Percentiles rank a stretch among this genome's conserved stretches.
phyloP scores from a whole-genome alignment of 2,797 vertebrate species.

The Xiphophorus birchmanni region DNA sequence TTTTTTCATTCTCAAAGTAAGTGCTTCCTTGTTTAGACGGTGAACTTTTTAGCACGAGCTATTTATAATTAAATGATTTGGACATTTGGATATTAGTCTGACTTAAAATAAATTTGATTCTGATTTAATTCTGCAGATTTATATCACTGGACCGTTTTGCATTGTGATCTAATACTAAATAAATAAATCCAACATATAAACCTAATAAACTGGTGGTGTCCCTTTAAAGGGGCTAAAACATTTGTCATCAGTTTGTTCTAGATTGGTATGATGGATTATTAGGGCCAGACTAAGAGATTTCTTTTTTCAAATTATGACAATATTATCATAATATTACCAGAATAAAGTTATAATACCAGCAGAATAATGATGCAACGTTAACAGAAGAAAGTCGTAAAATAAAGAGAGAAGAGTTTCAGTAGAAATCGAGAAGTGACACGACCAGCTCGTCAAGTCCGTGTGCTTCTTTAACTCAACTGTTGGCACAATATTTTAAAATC shows the following conservation, averaged over 20 bases:
- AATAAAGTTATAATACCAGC: too few relatives aligned
- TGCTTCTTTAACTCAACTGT: not conserved
- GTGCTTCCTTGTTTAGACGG: too few relatives aligned
- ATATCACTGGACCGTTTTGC: not conserved
- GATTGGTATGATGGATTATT: too few relatives aligned
- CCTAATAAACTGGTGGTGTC: not conserved
- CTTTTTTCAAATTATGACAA: too few relatives aligned
- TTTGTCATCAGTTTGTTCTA: not conserved
- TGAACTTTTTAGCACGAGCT: not conserved
- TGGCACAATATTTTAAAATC: not conserved
- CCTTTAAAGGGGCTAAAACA: not conserved
- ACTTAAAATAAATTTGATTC: not conserved
- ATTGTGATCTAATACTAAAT: not conserved
- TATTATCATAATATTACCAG: too few relatives aligned
- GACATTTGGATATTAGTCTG: not conserved
- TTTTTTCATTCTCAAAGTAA: too few relatives aligned
- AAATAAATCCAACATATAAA: not conserved
- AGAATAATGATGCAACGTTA: not conserved
- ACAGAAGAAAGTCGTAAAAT: not conserved
- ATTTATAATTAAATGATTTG: not conserved
- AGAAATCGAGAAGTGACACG: not conserved
- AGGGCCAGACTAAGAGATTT: too few relatives aligned
- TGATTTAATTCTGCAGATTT: not conserved
- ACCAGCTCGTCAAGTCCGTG: not conserved
- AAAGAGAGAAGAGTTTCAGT: not conserved